A percentile compares a stretch with the other conserved stretches of the same genome.
phyloP scores from a whole-genome alignment of 2,113 vertebrate species.

The Antigone vipio region DNA sequence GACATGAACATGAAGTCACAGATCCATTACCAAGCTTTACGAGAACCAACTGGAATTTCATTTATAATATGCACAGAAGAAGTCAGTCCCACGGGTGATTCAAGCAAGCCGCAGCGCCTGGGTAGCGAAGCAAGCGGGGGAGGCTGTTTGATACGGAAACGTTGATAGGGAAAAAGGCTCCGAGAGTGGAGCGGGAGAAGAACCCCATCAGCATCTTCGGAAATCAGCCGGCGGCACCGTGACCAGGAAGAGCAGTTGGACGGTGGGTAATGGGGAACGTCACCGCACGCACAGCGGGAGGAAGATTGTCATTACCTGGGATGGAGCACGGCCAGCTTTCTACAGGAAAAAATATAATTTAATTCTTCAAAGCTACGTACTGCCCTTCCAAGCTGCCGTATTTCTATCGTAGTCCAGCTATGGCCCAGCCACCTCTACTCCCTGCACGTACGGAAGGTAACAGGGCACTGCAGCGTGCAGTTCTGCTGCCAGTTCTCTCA shows the following conservation, averaged over 20 bases:
- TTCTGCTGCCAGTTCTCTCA: background rate
- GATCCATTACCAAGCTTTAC: background rate
- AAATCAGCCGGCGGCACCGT: background rate
- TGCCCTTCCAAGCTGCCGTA: fast-evolving
- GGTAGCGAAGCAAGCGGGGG: background rate
- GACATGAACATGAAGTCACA: background rate
- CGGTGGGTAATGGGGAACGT: background rate
- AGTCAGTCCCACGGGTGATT: background rate
- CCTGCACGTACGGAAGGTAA: background rate
- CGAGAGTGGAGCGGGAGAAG: fast-evolving
- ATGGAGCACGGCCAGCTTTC: background rate
- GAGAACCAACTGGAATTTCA: background rate
- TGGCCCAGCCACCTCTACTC: background rate
- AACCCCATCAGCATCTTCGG: background rate
- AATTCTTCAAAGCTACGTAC: background rate
- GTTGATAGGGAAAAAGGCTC: background rate
- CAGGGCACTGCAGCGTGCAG: background rate
- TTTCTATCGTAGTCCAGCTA: background rate
- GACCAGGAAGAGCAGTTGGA: background rate
- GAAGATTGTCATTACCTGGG: background rate
- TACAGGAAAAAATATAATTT: background rate
- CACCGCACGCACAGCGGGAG: background rate
- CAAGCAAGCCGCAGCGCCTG: background rate
- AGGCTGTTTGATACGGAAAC: background rate
- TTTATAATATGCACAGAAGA: background rate